Conservation (phyloP, 1,140 invertebrate species). For the Dendroctonus ponderosae region DNA sequence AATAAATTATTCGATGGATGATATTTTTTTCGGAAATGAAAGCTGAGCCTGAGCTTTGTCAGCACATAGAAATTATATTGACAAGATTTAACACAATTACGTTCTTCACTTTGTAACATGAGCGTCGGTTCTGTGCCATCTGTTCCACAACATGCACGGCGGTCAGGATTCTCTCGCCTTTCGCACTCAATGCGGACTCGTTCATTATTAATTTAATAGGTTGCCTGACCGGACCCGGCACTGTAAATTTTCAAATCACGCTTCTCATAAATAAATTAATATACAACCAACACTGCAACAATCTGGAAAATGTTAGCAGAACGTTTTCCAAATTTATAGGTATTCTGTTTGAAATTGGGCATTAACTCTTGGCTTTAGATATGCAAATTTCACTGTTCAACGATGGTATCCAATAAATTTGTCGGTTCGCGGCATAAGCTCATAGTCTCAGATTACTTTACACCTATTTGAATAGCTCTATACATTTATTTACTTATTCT, state of each 20-base stretch:
- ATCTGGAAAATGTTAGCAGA: neutral
- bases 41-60: no score
- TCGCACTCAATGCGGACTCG: slow-evolving; percentile 26
- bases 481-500: no score
- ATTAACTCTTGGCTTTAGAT: neutral
- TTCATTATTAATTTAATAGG: slow-evolving; percentile 26
- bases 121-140: slow-evolving; percentile 20
- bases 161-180: slow-evolving; percentile 26
- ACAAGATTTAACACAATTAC: slow-evolving; percentile 13
- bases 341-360: neutral
- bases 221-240: slow-evolving; percentile 16
- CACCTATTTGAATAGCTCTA: no score
- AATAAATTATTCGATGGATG: no score
- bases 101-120: slow-evolving; percentile 14
- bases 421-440: no score
- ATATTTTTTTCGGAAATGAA: no score
- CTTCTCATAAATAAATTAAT: slow-evolving; percentile 23
- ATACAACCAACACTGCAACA: slow-evolving; percentile 1
- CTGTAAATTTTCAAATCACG: slow-evolving; percentile 24
- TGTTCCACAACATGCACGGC: slow-evolving; percentile 7
- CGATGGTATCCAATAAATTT: no score
- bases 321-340: slow-evolving; percentile 1
- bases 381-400: no score
- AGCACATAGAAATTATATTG: slow-evolving; percentile 1
- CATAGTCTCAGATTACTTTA: no score